Evolutionary conservation across 92 coral and sea anemone species (phyloP).

Genomic region (Phenganax marumi): DNA sequence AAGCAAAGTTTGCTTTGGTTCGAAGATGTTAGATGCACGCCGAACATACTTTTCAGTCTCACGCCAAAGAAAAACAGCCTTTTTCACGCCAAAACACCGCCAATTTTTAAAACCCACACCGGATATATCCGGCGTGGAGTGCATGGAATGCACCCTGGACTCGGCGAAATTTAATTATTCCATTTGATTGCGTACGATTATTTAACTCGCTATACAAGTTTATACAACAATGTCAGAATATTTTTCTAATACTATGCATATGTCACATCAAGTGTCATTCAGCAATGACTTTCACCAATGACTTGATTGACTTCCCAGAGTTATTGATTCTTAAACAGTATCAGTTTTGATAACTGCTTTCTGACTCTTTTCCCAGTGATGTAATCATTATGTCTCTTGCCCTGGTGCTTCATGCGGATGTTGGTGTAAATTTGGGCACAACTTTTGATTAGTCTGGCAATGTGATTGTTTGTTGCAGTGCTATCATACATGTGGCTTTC

Average conservation of each 20-base stretch:
- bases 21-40: too few relatives aligned
- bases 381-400: not conserved
- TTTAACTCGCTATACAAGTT: too few relatives aligned
- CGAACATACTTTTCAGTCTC: not conserved
- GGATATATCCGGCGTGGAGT: constrained; percentile 10
- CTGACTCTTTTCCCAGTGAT: not conserved
- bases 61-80: not conserved
- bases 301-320: too few relatives aligned
- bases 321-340: not conserved
- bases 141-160: constrained; percentile 16
- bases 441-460: not conserved
- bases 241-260: too few relatives aligned
- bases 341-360: not conserved
- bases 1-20: too few relatives aligned
- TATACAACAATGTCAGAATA: too few relatives aligned
- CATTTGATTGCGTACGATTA: too few relatives aligned
- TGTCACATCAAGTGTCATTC: too few relatives aligned
- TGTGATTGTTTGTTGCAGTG: not conserved
- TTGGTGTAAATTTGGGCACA: not conserved
- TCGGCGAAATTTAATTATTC: too few relatives aligned
- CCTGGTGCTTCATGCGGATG: not conserved
- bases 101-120: not conserved
- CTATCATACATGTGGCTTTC: not conserved
- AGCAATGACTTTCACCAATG: too few relatives aligned
- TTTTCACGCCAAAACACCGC: not conserved